Percentiles rank a stretch among this genome's conserved stretches.
These are phyloP conservation scores for Hemicrepidius hirtus DNA, from an alignment of 2,888 invertebrate species.

Conservation along the genomic window DNA sequence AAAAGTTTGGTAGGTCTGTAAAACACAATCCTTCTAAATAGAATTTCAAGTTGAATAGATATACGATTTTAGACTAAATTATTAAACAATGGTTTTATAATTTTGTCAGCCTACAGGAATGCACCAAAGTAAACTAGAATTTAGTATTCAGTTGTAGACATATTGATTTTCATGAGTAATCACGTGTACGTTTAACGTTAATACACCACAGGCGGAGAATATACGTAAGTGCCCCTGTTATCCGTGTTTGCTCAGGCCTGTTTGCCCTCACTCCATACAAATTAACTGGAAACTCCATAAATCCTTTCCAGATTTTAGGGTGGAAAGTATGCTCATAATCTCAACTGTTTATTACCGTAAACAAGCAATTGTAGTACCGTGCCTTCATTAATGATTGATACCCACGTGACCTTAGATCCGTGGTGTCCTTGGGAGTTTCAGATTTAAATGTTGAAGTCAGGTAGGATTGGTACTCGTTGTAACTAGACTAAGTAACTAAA, in stretches of 20 bases:
- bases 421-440: too few relatives aligned
- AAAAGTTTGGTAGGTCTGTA: too few relatives aligned
- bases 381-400: too few relatives aligned
- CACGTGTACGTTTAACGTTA: slow-evolving; percentile 42
- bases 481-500: too few relatives aligned
- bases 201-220: slow-evolving; percentile 38
- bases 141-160: slow-evolving; percentile 1
- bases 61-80: too few relatives aligned
- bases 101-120: neutral
- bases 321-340: slow-evolving; percentile 38
- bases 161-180: slow-evolving; percentile 45
- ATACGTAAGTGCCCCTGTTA: slow-evolving; percentile 56
- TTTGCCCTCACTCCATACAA: slow-evolving; percentile 57
- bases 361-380: too few relatives aligned
- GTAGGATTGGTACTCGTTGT: too few relatives aligned
- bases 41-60: too few relatives aligned
- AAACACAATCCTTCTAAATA: neutral
- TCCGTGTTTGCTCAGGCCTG: slow-evolving; percentile 63
- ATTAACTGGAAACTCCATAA: slow-evolving; percentile 54
- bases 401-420: too few relatives aligned
- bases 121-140: neutral
- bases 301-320: slow-evolving; percentile 49
- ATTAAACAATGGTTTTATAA: too few relatives aligned
- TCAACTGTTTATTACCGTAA: slow-evolving; percentile 39
- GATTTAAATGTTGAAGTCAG: too few relatives aligned